Percentiles rank a stretch among this genome's conserved stretches.
These are phyloP conservation scores for Cheirogaleus medius DNA, from an alignment of 2,113 vertebrate genomes.

Conservation along the genomic window DNA sequence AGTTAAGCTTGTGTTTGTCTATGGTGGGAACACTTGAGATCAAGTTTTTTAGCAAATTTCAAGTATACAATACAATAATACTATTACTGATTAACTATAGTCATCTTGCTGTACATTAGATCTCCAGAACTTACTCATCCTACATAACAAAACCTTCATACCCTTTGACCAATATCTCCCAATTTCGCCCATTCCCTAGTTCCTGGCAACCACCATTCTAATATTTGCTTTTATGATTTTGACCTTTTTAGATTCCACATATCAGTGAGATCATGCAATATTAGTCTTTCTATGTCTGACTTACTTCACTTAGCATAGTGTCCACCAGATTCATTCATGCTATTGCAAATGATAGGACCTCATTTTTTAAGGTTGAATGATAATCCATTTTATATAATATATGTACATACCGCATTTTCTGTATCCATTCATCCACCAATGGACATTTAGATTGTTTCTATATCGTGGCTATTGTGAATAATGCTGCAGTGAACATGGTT, in stretches of 20 bases:
- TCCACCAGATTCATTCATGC: not conserved
- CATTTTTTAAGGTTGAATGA: not conserved
- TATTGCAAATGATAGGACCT: no score
- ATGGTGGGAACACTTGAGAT: not conserved
- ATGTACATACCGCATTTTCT: not conserved
- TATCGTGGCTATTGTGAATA: not conserved
- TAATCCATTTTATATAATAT: not conserved
- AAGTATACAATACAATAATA: not conserved
- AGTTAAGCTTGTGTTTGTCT: not conserved
- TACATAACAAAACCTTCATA: not conserved
- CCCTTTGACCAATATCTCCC: not conserved
- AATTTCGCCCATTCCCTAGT: not conserved
- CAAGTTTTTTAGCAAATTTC: not conserved
- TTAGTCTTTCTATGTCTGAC: not conserved
- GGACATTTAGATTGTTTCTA: not conserved
- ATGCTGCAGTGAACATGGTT: not conserved
- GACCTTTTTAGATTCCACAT: not conserved
- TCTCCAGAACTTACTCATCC: not conserved
- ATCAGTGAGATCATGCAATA: not conserved
- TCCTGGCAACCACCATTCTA: not conserved
- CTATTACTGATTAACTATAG: not conserved
- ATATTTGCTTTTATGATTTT: not conserved
- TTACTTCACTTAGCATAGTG: not conserved
- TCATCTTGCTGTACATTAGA: not conserved
- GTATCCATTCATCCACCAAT: not conserved